Evolutionary conservation across 2,797 vertebrate species (phyloP).

Genomic region (Intellagama lesueurii): DNA sequence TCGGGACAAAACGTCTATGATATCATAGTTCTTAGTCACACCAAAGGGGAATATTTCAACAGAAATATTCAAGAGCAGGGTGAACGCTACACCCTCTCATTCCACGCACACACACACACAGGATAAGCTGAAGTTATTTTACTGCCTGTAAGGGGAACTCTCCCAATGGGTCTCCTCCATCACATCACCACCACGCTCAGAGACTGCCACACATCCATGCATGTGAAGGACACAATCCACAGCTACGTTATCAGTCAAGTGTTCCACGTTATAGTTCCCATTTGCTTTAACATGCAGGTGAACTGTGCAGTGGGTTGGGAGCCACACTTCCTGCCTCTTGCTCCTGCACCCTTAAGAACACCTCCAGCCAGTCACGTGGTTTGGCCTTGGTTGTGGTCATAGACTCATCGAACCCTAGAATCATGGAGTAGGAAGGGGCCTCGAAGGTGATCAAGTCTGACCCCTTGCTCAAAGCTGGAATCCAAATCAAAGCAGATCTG

Average conservation of each 20-base stretch:
- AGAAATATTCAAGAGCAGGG: too few species aligned
- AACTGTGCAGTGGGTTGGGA: not conserved
- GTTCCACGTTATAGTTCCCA: too few species aligned
- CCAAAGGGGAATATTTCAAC: too few species aligned
- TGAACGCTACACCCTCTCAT: too few species aligned
- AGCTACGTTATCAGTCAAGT: too few species aligned
- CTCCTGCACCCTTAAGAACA: not conserved
- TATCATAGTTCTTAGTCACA: too few species aligned
- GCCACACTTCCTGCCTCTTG: not conserved
- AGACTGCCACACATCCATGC: not conserved
- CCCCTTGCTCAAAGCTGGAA: not conserved
- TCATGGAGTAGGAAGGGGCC: not conserved
- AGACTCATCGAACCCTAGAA: too few species aligned
- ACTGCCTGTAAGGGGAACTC: too few species aligned
- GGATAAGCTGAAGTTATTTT: not conserved
- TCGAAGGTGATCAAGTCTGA: not conserved
- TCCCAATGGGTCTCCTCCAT: not conserved
- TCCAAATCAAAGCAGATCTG: not conserved
- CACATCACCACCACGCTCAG: not conserved
- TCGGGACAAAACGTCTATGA: too few species aligned
- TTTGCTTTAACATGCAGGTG: not conserved
- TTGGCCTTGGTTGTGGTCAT: too few species aligned
- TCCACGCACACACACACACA: too few species aligned
- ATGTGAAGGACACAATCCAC: not conserved
- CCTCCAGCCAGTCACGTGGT: too few species aligned